Conservation (phyloP, 2,113 vertebrate species). For the Chaetodon trifascialis region DNA sequence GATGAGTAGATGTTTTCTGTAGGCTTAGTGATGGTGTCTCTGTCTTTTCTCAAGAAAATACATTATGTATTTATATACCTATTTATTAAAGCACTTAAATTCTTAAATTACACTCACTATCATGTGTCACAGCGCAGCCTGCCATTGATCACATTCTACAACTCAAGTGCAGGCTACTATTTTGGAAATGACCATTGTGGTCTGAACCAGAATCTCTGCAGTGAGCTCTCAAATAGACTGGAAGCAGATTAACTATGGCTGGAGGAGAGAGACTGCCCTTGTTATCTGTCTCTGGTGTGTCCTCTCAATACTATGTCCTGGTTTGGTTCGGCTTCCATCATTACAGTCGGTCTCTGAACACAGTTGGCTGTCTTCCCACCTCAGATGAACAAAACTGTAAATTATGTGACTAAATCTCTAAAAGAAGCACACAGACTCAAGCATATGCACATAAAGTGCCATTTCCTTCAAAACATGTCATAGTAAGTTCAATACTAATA, state of each 20-base stretch:
- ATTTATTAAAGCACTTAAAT: too few relatives aligned
- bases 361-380: background rate
- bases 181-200: constrained; percentile 7
- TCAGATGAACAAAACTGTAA: background rate
- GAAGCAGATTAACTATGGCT: constrained; percentile 32
- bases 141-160: background rate
- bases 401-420: background rate
- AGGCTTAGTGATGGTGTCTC: background rate
- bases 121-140: background rate
- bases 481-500: background rate
- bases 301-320: constrained; percentile 16
- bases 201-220: constrained; percentile 9
- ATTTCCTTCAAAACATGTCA: background rate
- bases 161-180: background rate
- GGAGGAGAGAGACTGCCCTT: constrained; percentile 27
- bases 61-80: background rate
- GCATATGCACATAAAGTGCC: background rate
- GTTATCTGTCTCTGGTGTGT: constrained; percentile 19
- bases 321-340: constrained; percentile 3
- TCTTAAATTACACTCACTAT: background rate
- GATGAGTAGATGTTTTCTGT: background rate
- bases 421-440: background rate
- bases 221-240: constrained; percentile 32
- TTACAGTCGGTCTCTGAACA: background rate
- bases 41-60: background rate